Base-by-base conservation (phyloP, 2,888 invertebrate species). In the Malachius bipustulatus region DNA sequence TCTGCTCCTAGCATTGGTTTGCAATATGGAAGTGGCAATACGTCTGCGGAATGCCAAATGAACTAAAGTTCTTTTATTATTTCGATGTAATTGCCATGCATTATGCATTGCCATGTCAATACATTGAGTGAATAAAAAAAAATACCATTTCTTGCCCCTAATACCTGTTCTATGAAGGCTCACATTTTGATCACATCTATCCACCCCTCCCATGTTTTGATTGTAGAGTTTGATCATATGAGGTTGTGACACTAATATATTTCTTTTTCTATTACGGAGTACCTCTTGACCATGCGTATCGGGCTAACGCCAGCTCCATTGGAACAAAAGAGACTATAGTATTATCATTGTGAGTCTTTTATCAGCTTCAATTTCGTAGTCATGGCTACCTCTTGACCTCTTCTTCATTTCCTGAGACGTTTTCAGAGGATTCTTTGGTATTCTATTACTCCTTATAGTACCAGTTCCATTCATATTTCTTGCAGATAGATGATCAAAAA, bases 101-200 rank as follows among this genome's bases (percentile, higher is more conserved):
- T 52, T 55, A 30, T 50, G 48, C 16, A 46, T 39, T 4, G 47
- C 44, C 40, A 46, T 41, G 41, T 51, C 50, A 14, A 52, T 30
- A 16, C 40, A 44, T 27, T 52, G 48, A 8, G 36, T 10, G n/a
- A 51, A 34, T n/a, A 52, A 36, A 4, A 50, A 43, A 38, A 52
- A 48, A 31, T 54, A 52, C 47, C 49, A 51, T 32, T 51, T 54
- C 38, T 50, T 52, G 10, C 50, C 49, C 13, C 48, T 39, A 4
- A 48, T 46, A 1, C 40, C 28, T 16, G 41, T 32, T 27, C 50
- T 31, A 34, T 52, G 51, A n/a, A 47, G 26, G 32, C 41, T 38
- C 3, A 54, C 44, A 29, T 50, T 52, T 35, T 52, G 46, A 35
- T 52, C 50, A 14, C 38, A 32, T 4, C 46, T 30, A 34, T 52